Evolutionary conservation across 2,113 vertebrate species (phyloP).

Genomic region (Xenopus laevis): DNA sequence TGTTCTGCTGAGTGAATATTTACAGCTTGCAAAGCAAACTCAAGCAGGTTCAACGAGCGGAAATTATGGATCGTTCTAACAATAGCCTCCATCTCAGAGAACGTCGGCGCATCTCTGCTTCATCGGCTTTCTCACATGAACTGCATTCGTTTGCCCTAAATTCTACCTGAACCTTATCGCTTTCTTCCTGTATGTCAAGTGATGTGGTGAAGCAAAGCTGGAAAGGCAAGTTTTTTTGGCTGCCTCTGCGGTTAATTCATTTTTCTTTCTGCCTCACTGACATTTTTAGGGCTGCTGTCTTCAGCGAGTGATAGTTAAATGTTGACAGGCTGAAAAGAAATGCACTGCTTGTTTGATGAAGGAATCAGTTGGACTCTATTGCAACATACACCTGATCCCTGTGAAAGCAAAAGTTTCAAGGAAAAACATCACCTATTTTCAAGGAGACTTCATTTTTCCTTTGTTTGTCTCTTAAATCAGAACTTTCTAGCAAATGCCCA

Average conservation of each 20-base stretch:
- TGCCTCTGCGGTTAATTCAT: neutral
- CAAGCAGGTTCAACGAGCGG: slow-evolving; percentile 35
- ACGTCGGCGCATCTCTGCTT: neutral
- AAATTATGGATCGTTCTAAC: slow-evolving; percentile 33
- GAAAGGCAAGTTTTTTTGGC: neutral
- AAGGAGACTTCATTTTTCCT: too few relatives aligned
- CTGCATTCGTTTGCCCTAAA: slow-evolving; percentile 17
- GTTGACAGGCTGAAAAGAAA: neutral
- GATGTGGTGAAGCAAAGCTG: neutral
- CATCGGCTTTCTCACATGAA: slow-evolving; percentile 31
- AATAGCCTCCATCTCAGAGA: slow-evolving; percentile 5
- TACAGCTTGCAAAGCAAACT: slow-evolving; percentile 19
- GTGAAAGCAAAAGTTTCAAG: too few relatives aligned
- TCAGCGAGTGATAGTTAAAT: neutral
- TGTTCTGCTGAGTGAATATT: slow-evolving; percentile 8
- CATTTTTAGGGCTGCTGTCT: neutral
- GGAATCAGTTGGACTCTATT: neutral
- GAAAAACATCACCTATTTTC: too few relatives aligned
- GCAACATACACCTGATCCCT: too few relatives aligned
- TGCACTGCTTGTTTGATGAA: neutral
- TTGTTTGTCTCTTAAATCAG: too few relatives aligned
- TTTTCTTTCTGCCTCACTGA: slow-evolving; percentile 7
- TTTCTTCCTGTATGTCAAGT: slow-evolving; percentile 11
- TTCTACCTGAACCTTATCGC: slow-evolving; percentile 27
- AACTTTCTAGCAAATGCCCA: too few relatives aligned